These are phyloP conservation scores for Eupelmus urozonus DNA, from an alignment of 2,888 invertebrate genomes.

Conservation along the genomic window DNA sequence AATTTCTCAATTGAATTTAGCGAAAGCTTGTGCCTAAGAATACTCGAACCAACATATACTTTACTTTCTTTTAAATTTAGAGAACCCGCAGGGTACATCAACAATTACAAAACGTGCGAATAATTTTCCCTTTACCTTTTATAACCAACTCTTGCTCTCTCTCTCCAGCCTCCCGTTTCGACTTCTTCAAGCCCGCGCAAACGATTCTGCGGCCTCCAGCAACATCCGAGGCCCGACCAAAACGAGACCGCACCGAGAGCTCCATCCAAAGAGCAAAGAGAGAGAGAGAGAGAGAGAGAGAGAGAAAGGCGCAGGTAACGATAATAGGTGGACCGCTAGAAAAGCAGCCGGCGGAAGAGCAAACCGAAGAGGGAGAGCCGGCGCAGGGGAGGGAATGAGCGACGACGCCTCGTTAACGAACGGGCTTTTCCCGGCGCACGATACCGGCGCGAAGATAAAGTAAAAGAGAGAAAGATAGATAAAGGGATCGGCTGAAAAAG, in stretches of 20 bases:
- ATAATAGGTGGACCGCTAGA: slow-evolving; percentile 38
- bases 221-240: not conserved
- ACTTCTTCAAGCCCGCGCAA: not conserved
- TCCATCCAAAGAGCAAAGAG: not conserved
- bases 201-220: slow-evolving; percentile 14
- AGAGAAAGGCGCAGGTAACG: slow-evolving; percentile 23
- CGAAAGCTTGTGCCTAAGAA: no score
- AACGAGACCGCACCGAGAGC: not conserved
- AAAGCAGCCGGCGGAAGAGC: not conserved
- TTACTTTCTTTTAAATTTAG: no score
- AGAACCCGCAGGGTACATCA: no score
- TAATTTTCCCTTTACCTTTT: not conserved
- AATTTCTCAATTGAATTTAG: no score
- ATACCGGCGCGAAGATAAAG: not conserved
- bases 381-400: slow-evolving; percentile 33
- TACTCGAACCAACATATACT: no score
- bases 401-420: slow-evolving; percentile 47
- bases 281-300: no score
- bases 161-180: not conserved
- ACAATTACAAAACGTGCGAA: not conserved
- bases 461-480: not conserved
- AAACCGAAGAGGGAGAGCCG: slow-evolving; percentile 1
- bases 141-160: not conserved
- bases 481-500: slow-evolving; percentile 48
- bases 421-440: not conserved